Base-by-base conservation (phyloP, 2,797 vertebrate genomes). In the Gymnoscopelus braueri region DNA sequence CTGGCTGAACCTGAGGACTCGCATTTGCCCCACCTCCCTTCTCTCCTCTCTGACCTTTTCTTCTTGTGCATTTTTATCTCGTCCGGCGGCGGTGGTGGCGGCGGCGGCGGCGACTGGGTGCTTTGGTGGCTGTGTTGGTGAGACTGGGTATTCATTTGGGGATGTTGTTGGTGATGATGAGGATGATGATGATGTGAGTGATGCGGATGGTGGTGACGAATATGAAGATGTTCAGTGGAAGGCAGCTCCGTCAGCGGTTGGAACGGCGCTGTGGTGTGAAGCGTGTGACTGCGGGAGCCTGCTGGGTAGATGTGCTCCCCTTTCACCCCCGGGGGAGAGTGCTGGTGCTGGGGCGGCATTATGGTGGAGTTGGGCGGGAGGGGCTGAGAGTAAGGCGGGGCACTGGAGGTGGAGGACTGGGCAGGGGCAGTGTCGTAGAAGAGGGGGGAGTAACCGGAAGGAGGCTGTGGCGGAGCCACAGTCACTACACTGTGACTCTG, bases 291-390 rank as follows among this genome's bases (percentile, higher is more conserved):
- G 79, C 90, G 81, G 60, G 87, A 91, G 90, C 89, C 89, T 9
- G 90, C 77, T 26, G 91, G 90, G 80, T 94, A 95, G 81, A 94
- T 90, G 60, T 94, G 92, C 80, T 95, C 94, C 80, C 94, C 94
- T 79, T 95, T 95, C 63, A 94, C 93, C 65, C 93, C 93, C 23
- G 92, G 86, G 14, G 94, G 92, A 61, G 91, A 93, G 75, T 94
- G 94, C 13, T 94, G 94, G 77, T 95, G 94, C 79, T 92, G 93
- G 4, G 93, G 90, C 26, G 93, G 89, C 87, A 94, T 91, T 64
- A 93, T 85, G n/a, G 91, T 94, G 55, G 94, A 95, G 82, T 93
- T 95, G 67, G 93, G 93, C 79, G 94, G 92, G 69, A 95, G 87
- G 59, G 93, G 93, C 83, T 94, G 94, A 11, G 93, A 93, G 84